These are phyloP conservation scores for Gambelia wislizenii DNA, from an alignment of 2,797 vertebrate species.

Conservation along the genomic window DNA sequence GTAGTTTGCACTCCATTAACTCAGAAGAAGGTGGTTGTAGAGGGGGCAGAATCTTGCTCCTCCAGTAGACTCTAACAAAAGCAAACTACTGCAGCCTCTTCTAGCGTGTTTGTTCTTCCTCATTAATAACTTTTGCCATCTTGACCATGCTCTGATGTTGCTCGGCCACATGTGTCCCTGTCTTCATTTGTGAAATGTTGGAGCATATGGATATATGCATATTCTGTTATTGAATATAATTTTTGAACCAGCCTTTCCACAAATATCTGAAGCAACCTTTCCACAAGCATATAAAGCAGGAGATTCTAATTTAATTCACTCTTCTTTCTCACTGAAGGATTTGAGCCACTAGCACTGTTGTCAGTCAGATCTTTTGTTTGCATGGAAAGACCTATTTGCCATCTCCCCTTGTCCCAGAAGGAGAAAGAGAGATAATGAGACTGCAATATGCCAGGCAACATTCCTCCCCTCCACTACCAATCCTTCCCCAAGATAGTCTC, in stretches of 20 bases:
- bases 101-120: too few species aligned
- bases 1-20: too few species aligned
- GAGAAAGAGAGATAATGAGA: conserved; percentile 24
- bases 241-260: background rate
- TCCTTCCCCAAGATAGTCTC: background rate
- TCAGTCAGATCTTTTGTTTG: background rate
- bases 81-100: too few species aligned
- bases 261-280: background rate
- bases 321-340: background rate
- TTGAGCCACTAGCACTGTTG: background rate
- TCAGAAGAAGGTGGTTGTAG: too few species aligned
- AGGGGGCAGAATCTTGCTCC: too few species aligned
- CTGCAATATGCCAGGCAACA: background rate
- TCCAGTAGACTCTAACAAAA: too few species aligned
- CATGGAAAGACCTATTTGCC: background rate
- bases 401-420: background rate
- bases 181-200: background rate
- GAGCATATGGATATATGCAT: background rate
- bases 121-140: too few species aligned
- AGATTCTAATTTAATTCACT: background rate
- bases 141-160: too few species aligned
- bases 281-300: too few species aligned
- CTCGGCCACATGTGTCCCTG: too few species aligned
- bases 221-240: background rate
- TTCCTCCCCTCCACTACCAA: background rate